Evolutionary conservation across 2,888 invertebrate genomes (phyloP), one percentile per base, ranked within the genome.

Genomic region (Aphidius colemani): DNA sequence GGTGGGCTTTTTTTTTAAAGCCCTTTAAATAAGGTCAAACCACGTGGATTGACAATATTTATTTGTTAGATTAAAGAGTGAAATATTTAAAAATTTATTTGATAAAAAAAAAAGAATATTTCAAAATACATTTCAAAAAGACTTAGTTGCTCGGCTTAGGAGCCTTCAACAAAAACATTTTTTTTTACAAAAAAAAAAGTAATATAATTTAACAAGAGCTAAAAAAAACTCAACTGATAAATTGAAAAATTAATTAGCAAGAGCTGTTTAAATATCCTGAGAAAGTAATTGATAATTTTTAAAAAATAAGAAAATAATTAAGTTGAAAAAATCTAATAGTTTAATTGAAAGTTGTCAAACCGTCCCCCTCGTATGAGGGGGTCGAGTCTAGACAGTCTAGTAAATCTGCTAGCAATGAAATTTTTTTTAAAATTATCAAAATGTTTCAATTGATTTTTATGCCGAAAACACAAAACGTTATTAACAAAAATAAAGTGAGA

Each of bases 91-190:
- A 5, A 55, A 64, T 30, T 30, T 30, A 30, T 30, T 30, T 30
- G 4, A 64, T 50, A 57, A 70, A 61, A 58, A 59, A 66, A 66
- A 53, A 43, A 44, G 64, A 58, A 62, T 56, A 53, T 41, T 60
- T 18, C 58, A 18, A 40, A 57, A 53, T 67, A 59, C 64, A 65
- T 68, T 65, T 70, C 68, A 68, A 67, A 69, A 73, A 74, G 72
- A 74, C 73, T 74, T 73, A 74, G 66, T 65, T 69, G 66, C 64
- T 64, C 3, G 30, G 30, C 55, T 67, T 63, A 65, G 66, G 66
- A 66, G 70, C 62, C 30, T 3, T 3, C 30, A 30, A 30, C 30
- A 30, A 62, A 66, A 67, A 62, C 65, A 61, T 53, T 71, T 70
- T 72, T 69, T 72, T 69, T 69, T 67, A 57, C 43, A 65, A 61